These are phyloP conservation scores for Netelia fuscicornis DNA, from an alignment of 2,888 invertebrate species.

Conservation along the genomic window DNA sequence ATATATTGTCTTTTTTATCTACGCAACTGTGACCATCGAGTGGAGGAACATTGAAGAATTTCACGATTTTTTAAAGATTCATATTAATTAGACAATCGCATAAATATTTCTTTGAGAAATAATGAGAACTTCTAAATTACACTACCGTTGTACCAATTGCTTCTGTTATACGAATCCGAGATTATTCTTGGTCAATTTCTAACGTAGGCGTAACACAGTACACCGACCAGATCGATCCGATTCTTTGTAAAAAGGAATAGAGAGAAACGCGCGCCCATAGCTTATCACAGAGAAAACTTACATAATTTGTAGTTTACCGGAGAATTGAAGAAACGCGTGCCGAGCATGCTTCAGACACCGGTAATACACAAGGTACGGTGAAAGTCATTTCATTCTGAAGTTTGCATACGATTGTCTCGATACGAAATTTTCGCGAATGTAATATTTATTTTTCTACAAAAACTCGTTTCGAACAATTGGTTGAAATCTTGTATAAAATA, in stretches of 20 bases:
- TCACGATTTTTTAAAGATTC: not conserved
- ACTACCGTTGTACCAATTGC: too few species aligned
- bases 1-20: slow-evolving; percentile 17
- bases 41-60: not conserved
- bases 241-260: slow-evolving; percentile 18
- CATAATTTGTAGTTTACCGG: slow-evolving; percentile 57
- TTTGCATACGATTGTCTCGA: slow-evolving; percentile 32
- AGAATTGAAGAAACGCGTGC: slow-evolving; percentile 58
- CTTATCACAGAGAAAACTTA: slow-evolving; percentile 60
- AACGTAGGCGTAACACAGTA: not conserved
- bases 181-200: not conserved
- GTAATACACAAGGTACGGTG: slow-evolving; percentile 48
- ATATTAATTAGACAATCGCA: too few species aligned
- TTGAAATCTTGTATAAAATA: too few species aligned
- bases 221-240: not conserved
- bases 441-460: not conserved
- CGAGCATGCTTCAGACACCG: slow-evolving; percentile 17
- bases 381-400: slow-evolving; percentile 55
- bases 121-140: too few species aligned
- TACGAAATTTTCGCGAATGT: not conserved
- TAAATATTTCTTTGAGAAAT: too few species aligned
- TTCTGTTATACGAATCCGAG: not conserved
- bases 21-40: not conserved
- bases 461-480: too few species aligned
- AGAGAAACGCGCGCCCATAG: slow-evolving; percentile 10